These are phyloP conservation scores for Strix uralensis DNA, from an alignment of 2,113 vertebrate species.

Conservation along the genomic window DNA sequence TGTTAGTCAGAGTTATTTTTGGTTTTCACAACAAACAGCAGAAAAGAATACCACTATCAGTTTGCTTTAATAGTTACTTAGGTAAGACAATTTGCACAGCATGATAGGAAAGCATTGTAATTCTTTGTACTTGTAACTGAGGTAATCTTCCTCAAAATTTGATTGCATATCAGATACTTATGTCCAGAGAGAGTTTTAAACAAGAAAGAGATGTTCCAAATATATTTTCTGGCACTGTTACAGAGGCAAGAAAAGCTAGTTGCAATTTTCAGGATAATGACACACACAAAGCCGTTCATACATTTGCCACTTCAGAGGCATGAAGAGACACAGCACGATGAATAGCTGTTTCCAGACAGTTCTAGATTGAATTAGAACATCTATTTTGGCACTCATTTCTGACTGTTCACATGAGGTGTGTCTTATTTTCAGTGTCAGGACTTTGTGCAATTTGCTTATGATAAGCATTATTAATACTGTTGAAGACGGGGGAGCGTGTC, in stretches of 20 bases:
- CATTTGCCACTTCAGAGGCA: not conserved
- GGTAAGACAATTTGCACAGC: not conserved
- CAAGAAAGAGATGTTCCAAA: not conserved
- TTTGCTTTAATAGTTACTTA: not conserved
- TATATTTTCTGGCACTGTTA: not conserved
- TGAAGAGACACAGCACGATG: not conserved
- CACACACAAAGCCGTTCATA: not conserved
- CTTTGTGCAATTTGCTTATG: not conserved
- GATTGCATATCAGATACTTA: not conserved
- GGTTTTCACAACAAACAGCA: not conserved
- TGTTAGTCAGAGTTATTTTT: not conserved
- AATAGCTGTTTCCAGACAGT: constrained; percentile 12
- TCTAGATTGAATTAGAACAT: not conserved
- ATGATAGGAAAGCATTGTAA: not conserved
- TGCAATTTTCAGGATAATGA: constrained; percentile 17
- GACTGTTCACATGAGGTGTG: not conserved
- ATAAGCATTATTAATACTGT: not conserved
- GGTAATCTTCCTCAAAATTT: constrained; percentile 21
- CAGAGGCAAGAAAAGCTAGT: not conserved
- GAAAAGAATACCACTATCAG: not conserved
- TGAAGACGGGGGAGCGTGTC: not conserved
- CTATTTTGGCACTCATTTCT: not conserved
- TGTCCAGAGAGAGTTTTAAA: not conserved
- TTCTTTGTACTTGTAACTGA: constrained; percentile 1
- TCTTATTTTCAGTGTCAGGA: not conserved